Evolutionary conservation across 2,113 vertebrate species (phyloP), one percentile per base, ranked within the genome.

Genomic region (Caloenas nicobarica): DNA sequence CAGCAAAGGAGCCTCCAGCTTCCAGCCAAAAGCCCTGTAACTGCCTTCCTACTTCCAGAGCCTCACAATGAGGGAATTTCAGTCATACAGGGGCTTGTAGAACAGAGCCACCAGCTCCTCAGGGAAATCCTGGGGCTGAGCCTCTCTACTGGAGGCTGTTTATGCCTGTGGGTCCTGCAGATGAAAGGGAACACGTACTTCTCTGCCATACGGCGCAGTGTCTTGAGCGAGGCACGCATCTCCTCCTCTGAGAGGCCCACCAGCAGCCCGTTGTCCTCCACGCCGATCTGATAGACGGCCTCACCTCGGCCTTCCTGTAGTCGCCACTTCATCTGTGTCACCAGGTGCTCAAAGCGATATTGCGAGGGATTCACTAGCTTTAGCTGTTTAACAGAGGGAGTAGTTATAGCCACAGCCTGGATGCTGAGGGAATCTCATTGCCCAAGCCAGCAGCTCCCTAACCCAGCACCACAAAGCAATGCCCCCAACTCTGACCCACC

Each of bases 261-360:
- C 88, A 99, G 98, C 96, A 99, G 98, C 77, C 99, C 99, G 5
- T 99, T 99, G 95, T 99, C 99, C 97, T 99, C 99, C 16, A 99
- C 99, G 1, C 99, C 99, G 13, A 99, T 99, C 97, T 99, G 99
- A 97, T 99, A 99, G 91, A 99, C 99, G 0, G 99, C 99, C 97
- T 99, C 99, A 1, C 99, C 99, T 3, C 98, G 98, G 85, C 99
- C 99, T 94, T 99, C 99, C 97, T 99, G 99, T 8, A 99, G 98
- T 6, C 99, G 97, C 99, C 99, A 99, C 97, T 99, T 99, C 99
- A 99, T 99, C 96, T 99, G 99, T 2, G 99, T 99, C 89, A 99
- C 99, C 96, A 99, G 97, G 97, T 99, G 99, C 97, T 99, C 99
- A 73, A 99, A 99, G 88, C 99, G 99, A 65, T 99, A 99, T 79